phyloP scores from a whole-genome alignment of 2,797 vertebrate species.

The Cetoscarus ocellatus region DNA sequence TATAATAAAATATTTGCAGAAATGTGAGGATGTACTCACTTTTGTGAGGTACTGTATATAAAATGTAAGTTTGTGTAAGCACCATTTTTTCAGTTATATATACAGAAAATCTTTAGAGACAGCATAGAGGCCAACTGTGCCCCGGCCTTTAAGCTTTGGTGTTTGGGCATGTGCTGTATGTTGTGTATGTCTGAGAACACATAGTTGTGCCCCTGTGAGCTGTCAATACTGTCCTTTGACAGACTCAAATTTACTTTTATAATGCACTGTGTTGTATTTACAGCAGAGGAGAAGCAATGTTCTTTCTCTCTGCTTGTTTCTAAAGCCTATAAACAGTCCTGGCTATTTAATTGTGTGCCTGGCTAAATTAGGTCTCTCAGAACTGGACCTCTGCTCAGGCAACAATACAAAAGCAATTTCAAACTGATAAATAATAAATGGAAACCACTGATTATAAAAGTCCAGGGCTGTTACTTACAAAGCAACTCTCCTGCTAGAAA shows the following conservation, averaged over 20 bases:
- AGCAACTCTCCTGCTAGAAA: neutral
- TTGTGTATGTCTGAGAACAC: neutral
- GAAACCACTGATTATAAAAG: neutral
- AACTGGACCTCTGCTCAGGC: neutral
- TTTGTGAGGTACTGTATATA: too few species aligned
- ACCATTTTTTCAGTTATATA: too few species aligned
- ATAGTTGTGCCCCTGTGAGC: neutral
- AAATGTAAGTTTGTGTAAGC: too few species aligned
- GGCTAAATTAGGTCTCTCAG: conserved; percentile 2
- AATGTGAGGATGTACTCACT: too few species aligned
- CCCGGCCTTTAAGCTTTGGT: too few species aligned
- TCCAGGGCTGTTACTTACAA: neutral
- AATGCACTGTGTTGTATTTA: conserved; percentile 2
- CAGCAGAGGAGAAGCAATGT: neutral
- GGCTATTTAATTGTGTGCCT: neutral
- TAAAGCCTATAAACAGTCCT: neutral
- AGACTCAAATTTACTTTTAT: neutral
- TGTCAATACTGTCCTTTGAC: neutral
- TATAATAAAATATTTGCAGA: too few species aligned
- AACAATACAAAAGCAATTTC: neutral
- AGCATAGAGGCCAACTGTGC: too few species aligned
- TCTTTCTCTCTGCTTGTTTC: neutral
- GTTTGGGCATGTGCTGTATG: neutral
- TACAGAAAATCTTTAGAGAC: too few species aligned
- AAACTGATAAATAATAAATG: neutral